phyloP scores from a whole-genome alignment of 2,888 invertebrate species.

The Stenichneumon culpator region DNA sequence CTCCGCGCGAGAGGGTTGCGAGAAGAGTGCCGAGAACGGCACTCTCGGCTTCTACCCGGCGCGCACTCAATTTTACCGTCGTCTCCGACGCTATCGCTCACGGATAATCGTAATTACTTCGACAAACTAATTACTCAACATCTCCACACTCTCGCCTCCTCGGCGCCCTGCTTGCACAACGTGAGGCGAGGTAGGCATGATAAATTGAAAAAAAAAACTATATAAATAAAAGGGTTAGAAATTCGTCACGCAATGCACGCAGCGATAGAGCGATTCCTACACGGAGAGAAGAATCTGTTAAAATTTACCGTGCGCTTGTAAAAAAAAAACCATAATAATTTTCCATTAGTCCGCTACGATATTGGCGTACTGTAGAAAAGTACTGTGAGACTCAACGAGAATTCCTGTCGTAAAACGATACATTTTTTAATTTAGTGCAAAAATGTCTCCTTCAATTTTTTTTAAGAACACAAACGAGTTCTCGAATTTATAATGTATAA shows the following conservation, averaged over 20 bases:
- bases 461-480: background rate
- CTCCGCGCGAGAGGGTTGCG: conserved; percentile 8
- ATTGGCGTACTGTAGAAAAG: no score
- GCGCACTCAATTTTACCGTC: conserved; percentile 60
- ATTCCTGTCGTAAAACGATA: background rate
- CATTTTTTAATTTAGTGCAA: background rate
- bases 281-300: background rate
- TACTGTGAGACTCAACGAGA: no score
- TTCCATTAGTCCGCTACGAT: no score
- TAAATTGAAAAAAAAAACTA: background rate
- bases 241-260: conserved; percentile 9
- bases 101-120: conserved; percentile 70
- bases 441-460: background rate
- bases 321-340: no score
- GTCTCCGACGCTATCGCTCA: conserved; percentile 59
- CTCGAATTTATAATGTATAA: no score
- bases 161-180: conserved; percentile 13
- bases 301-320: no score
- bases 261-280: background rate
- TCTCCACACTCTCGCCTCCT: conserved; percentile 4
- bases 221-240: conserved; percentile 14
- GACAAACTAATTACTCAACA: conserved; percentile 68
- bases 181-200: conserved; percentile 1
- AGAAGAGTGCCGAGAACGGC: conserved; percentile 27
- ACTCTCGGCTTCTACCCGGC: background rate